Conservation (phyloP, 2,113 vertebrate species). For the Rousettus leschenaultii region DNA sequence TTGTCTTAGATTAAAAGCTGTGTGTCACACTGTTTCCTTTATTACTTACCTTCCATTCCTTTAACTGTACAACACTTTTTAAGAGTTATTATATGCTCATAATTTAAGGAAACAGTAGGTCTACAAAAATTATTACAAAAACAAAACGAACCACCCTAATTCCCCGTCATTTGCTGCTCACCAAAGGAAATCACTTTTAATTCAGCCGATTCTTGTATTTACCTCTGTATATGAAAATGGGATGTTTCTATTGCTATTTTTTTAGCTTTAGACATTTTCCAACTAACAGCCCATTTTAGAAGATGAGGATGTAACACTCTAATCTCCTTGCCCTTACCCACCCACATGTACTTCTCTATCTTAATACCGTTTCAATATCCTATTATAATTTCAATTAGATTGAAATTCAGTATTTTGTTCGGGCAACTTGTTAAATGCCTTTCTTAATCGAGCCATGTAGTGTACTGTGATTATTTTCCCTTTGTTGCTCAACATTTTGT, state of each 20-base stretch:
- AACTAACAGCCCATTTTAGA: neutral
- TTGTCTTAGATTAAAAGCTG: neutral
- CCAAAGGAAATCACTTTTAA: neutral
- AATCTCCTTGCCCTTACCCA: neutral
- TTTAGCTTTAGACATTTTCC: neutral
- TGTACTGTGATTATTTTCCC: neutral
- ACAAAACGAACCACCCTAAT: neutral
- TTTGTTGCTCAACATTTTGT: neutral
- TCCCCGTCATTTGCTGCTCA: neutral
- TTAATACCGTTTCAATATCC: neutral
- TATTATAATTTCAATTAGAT: neutral
- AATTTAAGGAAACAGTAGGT: neutral
- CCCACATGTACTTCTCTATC: neutral
- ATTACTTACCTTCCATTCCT: neutral
- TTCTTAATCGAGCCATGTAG: neutral
- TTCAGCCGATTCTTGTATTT: neutral
- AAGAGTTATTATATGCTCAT: neutral
- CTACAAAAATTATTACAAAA: constrained; percentile 1
- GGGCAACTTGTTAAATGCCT: neutral
- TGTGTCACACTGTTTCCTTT: neutral
- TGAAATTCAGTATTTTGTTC: constrained; percentile 11
- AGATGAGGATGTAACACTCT: constrained; percentile 14
- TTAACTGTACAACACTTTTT: neutral
- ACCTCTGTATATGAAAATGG: neutral
- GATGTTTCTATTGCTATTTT: neutral